Percentiles rank a stretch among this genome's conserved stretches.
Evolutionary conservation across 2,888 invertebrate genomes (phyloP).

Genomic region (Bembecia ichneumoniformis): DNA sequence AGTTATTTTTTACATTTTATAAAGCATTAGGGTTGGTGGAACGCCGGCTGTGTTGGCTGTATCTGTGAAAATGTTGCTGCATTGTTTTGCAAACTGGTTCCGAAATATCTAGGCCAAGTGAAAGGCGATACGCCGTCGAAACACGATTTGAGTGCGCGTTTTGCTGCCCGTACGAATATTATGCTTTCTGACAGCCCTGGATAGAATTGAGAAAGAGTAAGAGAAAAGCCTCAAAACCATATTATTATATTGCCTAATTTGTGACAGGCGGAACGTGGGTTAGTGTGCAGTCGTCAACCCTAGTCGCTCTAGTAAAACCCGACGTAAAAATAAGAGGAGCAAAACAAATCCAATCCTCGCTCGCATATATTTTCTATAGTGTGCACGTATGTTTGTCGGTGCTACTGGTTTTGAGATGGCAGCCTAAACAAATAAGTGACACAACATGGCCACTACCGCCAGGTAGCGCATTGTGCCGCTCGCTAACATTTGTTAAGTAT

Average conservation of each 20-base stretch:
- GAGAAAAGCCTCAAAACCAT: no score
- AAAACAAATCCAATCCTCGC: conserved; percentile 9
- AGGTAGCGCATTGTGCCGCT: conserved; percentile 57
- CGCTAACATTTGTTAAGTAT: conserved; percentile 61
- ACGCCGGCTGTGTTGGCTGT: conserved; percentile 9
- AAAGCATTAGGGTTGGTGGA: conserved; percentile 43
- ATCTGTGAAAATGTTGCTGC: conserved; percentile 20
- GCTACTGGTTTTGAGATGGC: conserved; percentile 69
- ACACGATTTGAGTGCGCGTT: conserved; percentile 17
- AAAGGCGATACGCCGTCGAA: conserved; percentile 63
- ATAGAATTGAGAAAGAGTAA: no score
- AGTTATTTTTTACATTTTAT: conserved; percentile 46
- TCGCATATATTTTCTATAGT: conserved; percentile 28
- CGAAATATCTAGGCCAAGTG: conserved; percentile 69
- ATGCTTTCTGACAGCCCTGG: no score
- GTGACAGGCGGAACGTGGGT: no score
- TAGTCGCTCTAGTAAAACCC: conserved; percentile 1
- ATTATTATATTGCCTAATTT: no score
- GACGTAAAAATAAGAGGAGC: not conserved
- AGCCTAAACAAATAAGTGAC: conserved; percentile 70
- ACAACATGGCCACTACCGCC: conserved; percentile 24
- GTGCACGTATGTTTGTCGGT: conserved; percentile 41
- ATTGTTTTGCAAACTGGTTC: conserved; percentile 63
- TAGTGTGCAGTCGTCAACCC: not conserved
- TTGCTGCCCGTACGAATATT: no score